phyloP scores from a whole-genome alignment of 2,888 invertebrate species.

The Diarsia brunnea region DNA sequence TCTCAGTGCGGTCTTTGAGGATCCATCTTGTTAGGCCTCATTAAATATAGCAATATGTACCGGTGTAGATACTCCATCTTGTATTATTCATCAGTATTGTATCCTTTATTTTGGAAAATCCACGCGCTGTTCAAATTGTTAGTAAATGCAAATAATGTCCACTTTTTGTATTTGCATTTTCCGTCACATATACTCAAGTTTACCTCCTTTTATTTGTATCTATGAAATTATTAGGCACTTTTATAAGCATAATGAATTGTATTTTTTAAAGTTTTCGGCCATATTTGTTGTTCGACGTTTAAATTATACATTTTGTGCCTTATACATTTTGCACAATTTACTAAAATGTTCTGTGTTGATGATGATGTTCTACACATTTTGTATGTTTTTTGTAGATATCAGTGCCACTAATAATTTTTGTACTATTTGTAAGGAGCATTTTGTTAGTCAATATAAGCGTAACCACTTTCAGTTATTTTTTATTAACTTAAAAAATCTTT shows the following conservation, averaged over 20 bases:
- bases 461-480: conserved; percentile 78
- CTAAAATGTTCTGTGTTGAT: conserved; percentile 64
- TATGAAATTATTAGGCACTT: conserved; percentile 61
- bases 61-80: conserved; percentile 64
- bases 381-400: conserved; percentile 70
- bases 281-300: conserved; percentile 63
- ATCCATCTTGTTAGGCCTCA: conserved; percentile 57
- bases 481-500: conserved; percentile 73
- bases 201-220: conserved; percentile 58
- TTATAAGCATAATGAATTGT: conserved; percentile 60
- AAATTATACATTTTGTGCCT: conserved; percentile 78
- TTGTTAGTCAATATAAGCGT: conserved; percentile 84
- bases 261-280: conserved; percentile 65
- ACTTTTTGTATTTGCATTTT: conserved; percentile 46
- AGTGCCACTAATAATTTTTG: conserved; percentile 84
- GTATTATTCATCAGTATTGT: conserved; percentile 82
- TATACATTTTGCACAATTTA: conserved; percentile 78
- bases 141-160: conserved; percentile 52
- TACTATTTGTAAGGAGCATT: conserved; percentile 81
- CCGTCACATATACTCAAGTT: conserved; percentile 57
- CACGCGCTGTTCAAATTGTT: conserved; percentile 38
- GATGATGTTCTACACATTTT: conserved; percentile 49
- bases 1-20: conserved; percentile 22
- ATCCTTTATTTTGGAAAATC: conserved; percentile 68
- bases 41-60: conserved; percentile 36